Evolutionary conservation across 2,888 invertebrate species (phyloP).

Genomic region (Drosophila buzzatii): DNA sequence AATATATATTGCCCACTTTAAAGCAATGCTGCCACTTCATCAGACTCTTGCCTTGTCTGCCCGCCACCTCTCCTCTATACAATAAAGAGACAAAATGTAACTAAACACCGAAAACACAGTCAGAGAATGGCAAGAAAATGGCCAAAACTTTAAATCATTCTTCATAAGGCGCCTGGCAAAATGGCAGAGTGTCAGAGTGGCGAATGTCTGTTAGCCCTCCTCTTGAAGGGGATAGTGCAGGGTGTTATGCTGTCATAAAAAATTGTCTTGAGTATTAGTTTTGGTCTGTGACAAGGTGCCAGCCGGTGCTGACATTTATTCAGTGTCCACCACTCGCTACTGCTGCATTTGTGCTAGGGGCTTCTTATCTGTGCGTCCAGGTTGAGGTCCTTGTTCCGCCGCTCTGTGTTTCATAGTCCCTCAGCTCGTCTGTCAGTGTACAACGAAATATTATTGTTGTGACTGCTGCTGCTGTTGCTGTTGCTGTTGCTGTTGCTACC

Average conservation of each 20-base stretch:
- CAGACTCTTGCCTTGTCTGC: slow-evolving; percentile 30
- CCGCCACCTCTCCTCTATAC: neutral
- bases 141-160: slow-evolving; percentile 62
- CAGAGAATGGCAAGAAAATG: slow-evolving; percentile 48
- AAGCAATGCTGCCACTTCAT: slow-evolving; percentile 77
- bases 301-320: slow-evolving; percentile 68
- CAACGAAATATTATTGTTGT: slow-evolving; percentile 64
- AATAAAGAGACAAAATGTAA: slow-evolving; percentile 71
- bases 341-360: slow-evolving; percentile 54
- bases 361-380: slow-evolving; percentile 57
- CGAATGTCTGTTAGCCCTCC: slow-evolving; percentile 3
- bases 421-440: slow-evolving; percentile 67
- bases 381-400: slow-evolving; percentile 33
- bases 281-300: slow-evolving; percentile 75
- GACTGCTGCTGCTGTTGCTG: slow-evolving; percentile 1
- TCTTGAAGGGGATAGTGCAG: slow-evolving; percentile 14
- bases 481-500: neutral
- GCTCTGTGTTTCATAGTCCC: slow-evolving; percentile 49
- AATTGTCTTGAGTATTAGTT: slow-evolving; percentile 79
- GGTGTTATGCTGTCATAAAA: slow-evolving; percentile 72
- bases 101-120: slow-evolving; percentile 67
- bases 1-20: slow-evolving; percentile 76
- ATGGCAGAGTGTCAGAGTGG: neutral
- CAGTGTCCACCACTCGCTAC: slow-evolving; percentile 66
- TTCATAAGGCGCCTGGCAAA: slow-evolving; percentile 37